Evolutionary conservation across 2,888 invertebrate species (phyloP), one percentile per base, ranked within the genome.

Genomic region (Cantharis rustica): DNA sequence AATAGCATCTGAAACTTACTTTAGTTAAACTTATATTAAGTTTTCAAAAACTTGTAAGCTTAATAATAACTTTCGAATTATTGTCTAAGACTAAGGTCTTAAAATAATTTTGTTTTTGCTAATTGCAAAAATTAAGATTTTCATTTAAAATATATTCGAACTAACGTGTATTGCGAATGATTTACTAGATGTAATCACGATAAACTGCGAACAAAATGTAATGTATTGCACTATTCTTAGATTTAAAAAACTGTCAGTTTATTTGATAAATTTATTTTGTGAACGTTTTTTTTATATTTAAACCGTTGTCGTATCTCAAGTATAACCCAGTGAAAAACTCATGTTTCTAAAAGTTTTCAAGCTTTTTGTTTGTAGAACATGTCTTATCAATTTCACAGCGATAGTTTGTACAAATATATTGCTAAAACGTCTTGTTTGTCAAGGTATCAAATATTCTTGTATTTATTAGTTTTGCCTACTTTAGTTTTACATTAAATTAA

Each of bases 341-440:
- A 66, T 66, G 20, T 66, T 66, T 20, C 20, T 20, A 66, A 23
- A 66, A 20, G 17, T 66, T 17, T 23, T 66, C 17, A n/a, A 66
- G 64, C 20, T 66, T 66, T 47, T 20, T 66, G 64, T 66, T 66
- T 66, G 64, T 20, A 66, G 64, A 66, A 66, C 64, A 66, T 66
- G 64, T 15, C 64, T 66, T 66, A 66, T 66, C 64, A 66, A 66
- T 66, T 66, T 66, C 23, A 13, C 15, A n/a, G 16, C 11, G 64
- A 66, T 66, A 66, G 64, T 66, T 66, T 20, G n/a, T 66, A 66
- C 17, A 66, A 20, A 66, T 66, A 66, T 66, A 66, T 66, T n/a
- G 64, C 64, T 66, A 16, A 13, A 47, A 47, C n/a, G 47, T 47
- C 47, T 47, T 47, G 47, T 47, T 47, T 47, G 47, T 47, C n/a